These are phyloP conservation scores for Manduca sexta DNA, from an alignment of 1,140 invertebrate species.

Conservation along the genomic window DNA sequence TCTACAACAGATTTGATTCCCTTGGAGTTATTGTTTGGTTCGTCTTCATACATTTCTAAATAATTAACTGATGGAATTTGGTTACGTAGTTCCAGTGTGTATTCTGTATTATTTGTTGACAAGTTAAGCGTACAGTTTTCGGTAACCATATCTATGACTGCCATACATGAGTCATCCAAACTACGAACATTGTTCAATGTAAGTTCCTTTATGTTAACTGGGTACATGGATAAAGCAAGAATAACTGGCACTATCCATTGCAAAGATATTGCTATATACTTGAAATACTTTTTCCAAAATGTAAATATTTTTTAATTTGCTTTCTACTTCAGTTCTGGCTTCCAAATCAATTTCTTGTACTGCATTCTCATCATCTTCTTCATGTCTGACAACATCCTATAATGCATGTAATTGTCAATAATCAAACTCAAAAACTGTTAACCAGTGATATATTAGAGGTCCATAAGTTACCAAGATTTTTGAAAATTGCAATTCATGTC, in stretches of 20 bases:
- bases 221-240: conserved; percentile 45
- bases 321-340: conserved; percentile 10
- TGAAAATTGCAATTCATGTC: conserved; percentile 35
- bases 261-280: conserved; percentile 31
- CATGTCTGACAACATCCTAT: conserved; percentile 38
- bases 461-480: conserved; percentile 53
- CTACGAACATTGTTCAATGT: conserved; percentile 25
- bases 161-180: conserved; percentile 38
- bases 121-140: conserved; percentile 28
- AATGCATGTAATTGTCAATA: conserved; percentile 63
- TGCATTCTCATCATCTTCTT: conserved; percentile 40
- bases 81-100: conserved; percentile 29
- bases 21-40: conserved; percentile 24
- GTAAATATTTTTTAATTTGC: conserved; percentile 18
- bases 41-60: conserved; percentile 33
- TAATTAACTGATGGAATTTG: conserved; percentile 32
- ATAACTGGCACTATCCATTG: conserved; percentile 55
- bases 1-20: conserved; percentile 38
- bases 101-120: conserved; percentile 15
- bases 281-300: conserved; percentile 46
- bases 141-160: conserved; percentile 37
- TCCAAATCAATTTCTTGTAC: conserved; percentile 34
- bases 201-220: conserved; percentile 39
- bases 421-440: conserved; percentile 54
- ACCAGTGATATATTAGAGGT: conserved; percentile 55